Evolutionary conservation across 2,888 invertebrate species (phyloP), one percentile per base, ranked within the genome.

Genomic region (Phalangium opilio): DNA sequence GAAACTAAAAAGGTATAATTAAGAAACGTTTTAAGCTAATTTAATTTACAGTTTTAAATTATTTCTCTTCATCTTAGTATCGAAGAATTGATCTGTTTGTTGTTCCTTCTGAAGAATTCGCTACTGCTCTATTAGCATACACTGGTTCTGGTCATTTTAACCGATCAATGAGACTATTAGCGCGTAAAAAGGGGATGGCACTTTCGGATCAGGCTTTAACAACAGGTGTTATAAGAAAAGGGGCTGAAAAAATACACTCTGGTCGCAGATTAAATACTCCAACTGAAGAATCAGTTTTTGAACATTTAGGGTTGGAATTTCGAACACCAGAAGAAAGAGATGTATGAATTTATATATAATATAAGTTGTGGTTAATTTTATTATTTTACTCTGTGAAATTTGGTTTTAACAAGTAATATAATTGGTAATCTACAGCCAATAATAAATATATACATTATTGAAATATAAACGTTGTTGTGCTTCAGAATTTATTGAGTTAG

Each of bases 101-200:
- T 11, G 67, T 69, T 12, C 69, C 70, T 1, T 63, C 63, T 50
- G 58, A 61, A 41, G 70, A 71, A 51, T 66, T 61, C 51, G 70
- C 66, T 10, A 66, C 70, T 53, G 69, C 71, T 3, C 49, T 68
- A 20, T 62, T 71, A 52, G 70, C 70, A 57, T 71, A 70, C 55
- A 71, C 71, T 36, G 71, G 71, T 8, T 70, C 70, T 17, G 70
- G 69, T 12, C 67, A 69, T 50, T 70, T 71, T 58, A 71, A 70
- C 58, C 60, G 70, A 47, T 70, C 70, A 5, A 62, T 71, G 58
- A 60, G 70, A 19, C 63, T 67, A 45, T 59, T 70, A 38, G 70
- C 70, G 3, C 62, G 63, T 43, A 66, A 65, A 54, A 65, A 63
- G 60, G 65, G 65, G 14, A 70, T 71, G 70, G 64, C 67, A 21